Percentiles rank a stretch among this genome's conserved stretches.
Evolutionary conservation across 2,797 vertebrate genomes (phyloP).

Genomic region (Pitangus sulphuratus): DNA sequence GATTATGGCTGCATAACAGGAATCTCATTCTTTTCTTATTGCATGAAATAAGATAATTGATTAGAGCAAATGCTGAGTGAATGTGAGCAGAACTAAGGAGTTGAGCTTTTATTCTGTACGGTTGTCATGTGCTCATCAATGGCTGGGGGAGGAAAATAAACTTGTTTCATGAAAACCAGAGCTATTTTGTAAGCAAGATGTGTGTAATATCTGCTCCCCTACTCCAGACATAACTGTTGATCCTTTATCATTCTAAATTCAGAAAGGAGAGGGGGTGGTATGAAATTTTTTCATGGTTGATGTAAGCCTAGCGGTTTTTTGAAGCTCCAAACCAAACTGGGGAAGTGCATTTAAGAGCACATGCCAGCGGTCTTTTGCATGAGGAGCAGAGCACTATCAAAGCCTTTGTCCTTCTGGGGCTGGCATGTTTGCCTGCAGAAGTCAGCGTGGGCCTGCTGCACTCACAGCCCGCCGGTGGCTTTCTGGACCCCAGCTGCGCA

Average conservation of each 20-base stretch:
- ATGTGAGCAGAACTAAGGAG: conserved; percentile 43
- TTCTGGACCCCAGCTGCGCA: background rate
- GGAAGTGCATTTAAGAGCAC: conserved; percentile 20
- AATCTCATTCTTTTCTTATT: conserved; percentile 50
- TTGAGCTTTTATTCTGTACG: conserved; percentile 47
- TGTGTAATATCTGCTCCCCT: conserved; percentile 23
- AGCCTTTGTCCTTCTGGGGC: background rate
- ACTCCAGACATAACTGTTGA: conserved; percentile 25
- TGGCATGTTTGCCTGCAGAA: background rate
- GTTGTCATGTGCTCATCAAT: conserved; percentile 39
- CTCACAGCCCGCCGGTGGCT: background rate
- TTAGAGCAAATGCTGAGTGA: conserved; percentile 39
- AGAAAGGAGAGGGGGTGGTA: background rate
- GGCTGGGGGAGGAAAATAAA: conserved; percentile 46
- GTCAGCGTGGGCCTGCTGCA: background rate
- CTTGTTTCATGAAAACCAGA: conserved; percentile 61
- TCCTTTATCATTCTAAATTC: conserved; percentile 58
- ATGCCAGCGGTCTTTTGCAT: background rate
- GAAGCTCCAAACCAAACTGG: conserved; percentile 35
- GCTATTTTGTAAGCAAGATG: conserved; percentile 38
- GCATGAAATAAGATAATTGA: conserved; percentile 60
- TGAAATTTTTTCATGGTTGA: conserved; percentile 10
- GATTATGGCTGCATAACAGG: conserved; percentile 46
- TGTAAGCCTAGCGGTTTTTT: conserved; percentile 15
- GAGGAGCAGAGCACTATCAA: conserved; percentile 28